These are phyloP conservation scores for Nestor notabilis DNA, from an alignment of 2,113 vertebrate species.

Conservation along the genomic window DNA sequence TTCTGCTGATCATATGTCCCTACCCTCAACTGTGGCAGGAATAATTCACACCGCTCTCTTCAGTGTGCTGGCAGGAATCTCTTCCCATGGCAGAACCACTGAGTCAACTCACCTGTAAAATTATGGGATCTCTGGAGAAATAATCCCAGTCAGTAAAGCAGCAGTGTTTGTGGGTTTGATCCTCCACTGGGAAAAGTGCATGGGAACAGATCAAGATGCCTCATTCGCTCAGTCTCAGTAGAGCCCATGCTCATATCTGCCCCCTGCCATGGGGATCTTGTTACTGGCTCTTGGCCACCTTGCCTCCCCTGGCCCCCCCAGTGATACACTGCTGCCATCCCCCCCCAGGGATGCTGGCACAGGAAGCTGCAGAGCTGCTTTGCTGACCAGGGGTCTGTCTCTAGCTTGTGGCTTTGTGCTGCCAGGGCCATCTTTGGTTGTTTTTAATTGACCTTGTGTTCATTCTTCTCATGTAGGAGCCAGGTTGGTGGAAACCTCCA, in stretches of 20 bases:
- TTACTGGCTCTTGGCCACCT: neutral
- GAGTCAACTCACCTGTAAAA: neutral
- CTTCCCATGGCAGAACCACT: neutral
- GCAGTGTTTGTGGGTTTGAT: neutral
- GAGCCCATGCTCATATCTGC: neutral
- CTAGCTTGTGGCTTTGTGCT: neutral
- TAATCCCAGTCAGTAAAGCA: neutral
- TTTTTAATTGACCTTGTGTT: neutral
- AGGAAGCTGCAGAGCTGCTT: neutral
- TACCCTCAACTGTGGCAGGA: neutral
- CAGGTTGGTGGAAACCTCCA: neutral
- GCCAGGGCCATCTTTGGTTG: rapidly evolving
- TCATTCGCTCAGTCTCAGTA: neutral
- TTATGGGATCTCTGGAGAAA: neutral
- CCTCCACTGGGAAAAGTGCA: neutral
- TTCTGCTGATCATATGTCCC: neutral
- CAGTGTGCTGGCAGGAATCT: neutral
- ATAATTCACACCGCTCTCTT: neutral
- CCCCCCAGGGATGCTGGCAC: neutral
- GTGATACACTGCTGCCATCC: neutral
- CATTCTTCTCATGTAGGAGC: neutral
- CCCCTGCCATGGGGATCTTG: neutral
- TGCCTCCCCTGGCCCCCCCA: neutral
- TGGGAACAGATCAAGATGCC: neutral
- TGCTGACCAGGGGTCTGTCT: neutral